Evolutionary conservation across 2,888 invertebrate genomes (phyloP), one percentile per base, ranked within the genome.

Genomic region (Ectemnius cavifrons): DNA sequence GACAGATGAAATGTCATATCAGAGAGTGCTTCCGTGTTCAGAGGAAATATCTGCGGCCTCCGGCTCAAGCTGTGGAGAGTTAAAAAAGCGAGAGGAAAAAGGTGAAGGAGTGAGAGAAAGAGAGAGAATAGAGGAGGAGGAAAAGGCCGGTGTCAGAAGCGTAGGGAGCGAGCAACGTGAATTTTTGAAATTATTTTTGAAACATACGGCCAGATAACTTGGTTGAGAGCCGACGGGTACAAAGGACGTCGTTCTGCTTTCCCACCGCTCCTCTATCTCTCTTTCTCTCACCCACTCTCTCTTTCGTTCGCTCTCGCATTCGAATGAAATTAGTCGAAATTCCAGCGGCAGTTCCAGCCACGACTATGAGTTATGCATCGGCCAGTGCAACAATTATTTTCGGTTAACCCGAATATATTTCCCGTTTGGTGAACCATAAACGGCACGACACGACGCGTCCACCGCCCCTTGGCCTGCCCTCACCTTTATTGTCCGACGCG

Each of bases 351-450:
- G 52, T 52, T 5, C 52, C 52, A 16, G n/a, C n/a, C 52, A 2
- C 14, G 16, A 16, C 52, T 52, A 52, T 52, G 52, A 52, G 52
- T 52, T 52, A 52, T 52, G 52, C n/a, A 16, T 14, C 52, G 52
- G 52, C 52, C 52, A 6, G 52, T 46, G n/a, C 18, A 52, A 66
- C 64, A 23, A 56, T 20, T 63, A 60, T 28, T 37, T 59, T 37
- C 23, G 47, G 49, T 65, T 66, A 45, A 62, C 52, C 56, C 56
- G 45, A 63, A 68, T 63, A 47, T 61, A 60, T 68, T 66, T 64
- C 18, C 27, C 64, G 62, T 73, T 73, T 28, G 65, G 58, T 65
- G 75, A 68, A 59, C 62, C 67, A 61, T 37, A 59, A 57, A 63
- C 20, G n/a, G 59, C 14, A 20, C 6, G 37, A 37, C 37, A 37